Base-by-base conservation (phyloP, 2,797 vertebrate species). In the Bryconaethiops microstoma region DNA sequence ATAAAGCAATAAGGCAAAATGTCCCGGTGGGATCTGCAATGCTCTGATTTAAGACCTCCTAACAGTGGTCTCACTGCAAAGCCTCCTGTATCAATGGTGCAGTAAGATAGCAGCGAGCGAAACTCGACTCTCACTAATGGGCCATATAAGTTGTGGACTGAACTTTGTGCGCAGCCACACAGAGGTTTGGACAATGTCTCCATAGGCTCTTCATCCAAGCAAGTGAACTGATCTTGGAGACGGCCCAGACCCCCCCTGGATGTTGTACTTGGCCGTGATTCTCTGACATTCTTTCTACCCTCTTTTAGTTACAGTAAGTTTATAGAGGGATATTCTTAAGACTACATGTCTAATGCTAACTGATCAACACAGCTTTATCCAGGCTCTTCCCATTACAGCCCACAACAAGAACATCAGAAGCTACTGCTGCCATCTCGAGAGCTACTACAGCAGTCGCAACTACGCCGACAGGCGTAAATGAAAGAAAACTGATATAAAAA, bases 141-240 rank as follows among this genome's bases (percentile, higher is more conserved):
- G 68, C 65, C 79, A 76, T 75, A 69, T 75, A 74, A 79, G 82
- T 70, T 55, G 52, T 73, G 68, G 82, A 83, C 78, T 73, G 40
- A 80, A 75, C 45, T 80, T 83, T 76, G 65, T 76, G 71, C 23
- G 64, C 52, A 75, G 40, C 40, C 50, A 65, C 13, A 63, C 68
- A 40, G 78, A 80, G 82, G 78, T 90, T 86, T 88, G 83, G 70
- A 78, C 57, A 81, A 84, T 67, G 72, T 88, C 86, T 86, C 70
- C 14, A 17, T 52, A 72, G 75, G 81, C 73, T 89, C 86, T 87
- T 89, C 85, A 83, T 79, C 81, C 79, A 76, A n/a, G 71, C 71
- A 40, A 83, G 14, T 79, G 68, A 78, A 81, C 55, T 70, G 79
- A 81, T 85, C 63, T 77, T 76, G 59, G 76, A 83, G 48, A 69